Evolutionary conservation across 1,140 invertebrate genomes (phyloP), one percentile per base, ranked within the genome.

Genomic region (Hyposmocoma kahamanoa): DNA sequence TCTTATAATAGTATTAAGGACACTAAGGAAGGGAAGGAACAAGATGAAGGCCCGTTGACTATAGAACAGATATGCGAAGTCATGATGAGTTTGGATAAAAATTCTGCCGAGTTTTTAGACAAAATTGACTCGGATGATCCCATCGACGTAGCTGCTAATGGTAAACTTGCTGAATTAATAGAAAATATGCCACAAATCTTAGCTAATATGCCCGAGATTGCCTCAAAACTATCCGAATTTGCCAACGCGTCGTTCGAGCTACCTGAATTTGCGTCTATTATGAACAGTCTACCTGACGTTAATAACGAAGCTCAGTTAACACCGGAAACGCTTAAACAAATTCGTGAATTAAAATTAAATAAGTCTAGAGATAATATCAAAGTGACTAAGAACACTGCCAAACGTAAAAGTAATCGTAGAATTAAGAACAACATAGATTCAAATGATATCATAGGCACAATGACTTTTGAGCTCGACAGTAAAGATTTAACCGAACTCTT

Each of bases 161-260:
- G 70, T 0, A 84, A 81, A 50, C 39, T 84, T 21, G 66, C 67
- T 0, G 77, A 82, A 20, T 47, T 85, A 13, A 74, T 83, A 0
- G 77, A 83, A 30, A 83, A 76, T 24, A 82, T 85, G 79, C 82
- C 82, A 0, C 79, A 81, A 22, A 83, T 83, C n/a, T 32, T 85
- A 42, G 82, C 80, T 0, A 85, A 78, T 47, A 85, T 84, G 78
- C 82, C 82, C 0, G 80, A 82, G 43, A 76, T 85, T 4, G 76
- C 82, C 1, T 68, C 73, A 0, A 82, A 82, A 45, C 42, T 84
- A 3, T 73, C 73, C 0, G 81, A 84, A 53, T 80, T 83, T 18
- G 74, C 79, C 0, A 78, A 77, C 51, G 63, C 72, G 0, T 73
- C 71, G 0, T 72, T 79, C 36, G 82, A 84, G 53, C 20, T 84